Evolutionary conservation across 2,888 invertebrate species (phyloP).

Genomic region (Drosophila helvetica): DNA sequence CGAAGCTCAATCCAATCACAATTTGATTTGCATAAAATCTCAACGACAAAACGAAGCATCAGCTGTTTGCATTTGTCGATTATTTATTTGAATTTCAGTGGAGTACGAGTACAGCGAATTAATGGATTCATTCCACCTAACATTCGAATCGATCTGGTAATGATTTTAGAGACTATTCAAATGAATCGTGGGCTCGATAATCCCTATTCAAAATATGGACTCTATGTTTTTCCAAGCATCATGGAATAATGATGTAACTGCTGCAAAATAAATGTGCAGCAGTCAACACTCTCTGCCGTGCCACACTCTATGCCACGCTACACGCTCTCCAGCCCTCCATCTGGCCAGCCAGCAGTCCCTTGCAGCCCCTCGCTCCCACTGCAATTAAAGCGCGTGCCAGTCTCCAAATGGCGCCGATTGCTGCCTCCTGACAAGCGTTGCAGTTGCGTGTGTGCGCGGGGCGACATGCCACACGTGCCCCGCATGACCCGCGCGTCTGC

Average conservation of each 20-base stretch:
- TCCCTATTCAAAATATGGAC: not conserved
- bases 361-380: not conserved
- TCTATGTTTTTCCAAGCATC: constrained; percentile 6
- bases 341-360: not conserved
- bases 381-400: constrained; percentile 41
- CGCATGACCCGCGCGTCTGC: not conserved
- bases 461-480: constrained; percentile 20
- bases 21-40: constrained; percentile 41
- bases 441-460: constrained; percentile 38
- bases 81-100: not conserved
- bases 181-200: not conserved
- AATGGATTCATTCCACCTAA: too few relatives aligned
- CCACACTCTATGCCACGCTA: not conserved
- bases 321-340: too few relatives aligned
- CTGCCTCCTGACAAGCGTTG: constrained; percentile 19
- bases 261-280: constrained; percentile 31
- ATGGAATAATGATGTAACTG: constrained; percentile 28
- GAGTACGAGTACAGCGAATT: too few relatives aligned
- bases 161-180: too few relatives aligned
- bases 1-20: constrained; percentile 18
- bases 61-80: not conserved
- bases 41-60: not conserved
- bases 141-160: too few relatives aligned
- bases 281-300: not conserved
- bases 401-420: constrained; percentile 30